phyloP scores from a whole-genome alignment of 2,113 vertebrate species.

The Pyxicephalus adspersus region DNA sequence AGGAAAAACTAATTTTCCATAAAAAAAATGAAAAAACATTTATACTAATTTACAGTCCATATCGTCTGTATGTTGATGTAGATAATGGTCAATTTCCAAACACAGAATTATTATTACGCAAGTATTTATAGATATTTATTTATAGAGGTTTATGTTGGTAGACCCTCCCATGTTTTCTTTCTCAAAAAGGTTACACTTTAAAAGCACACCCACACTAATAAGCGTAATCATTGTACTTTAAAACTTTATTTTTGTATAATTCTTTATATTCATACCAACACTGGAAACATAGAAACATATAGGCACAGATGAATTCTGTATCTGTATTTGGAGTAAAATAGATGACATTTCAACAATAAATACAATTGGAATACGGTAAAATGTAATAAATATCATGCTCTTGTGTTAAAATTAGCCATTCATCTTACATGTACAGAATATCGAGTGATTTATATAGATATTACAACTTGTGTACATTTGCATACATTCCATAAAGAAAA shows the following conservation, averaged over 20 bases:
- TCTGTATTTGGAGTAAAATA: constrained; percentile 66
- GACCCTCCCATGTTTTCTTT: no score
- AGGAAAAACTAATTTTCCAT: no score
- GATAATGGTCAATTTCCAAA: no score
- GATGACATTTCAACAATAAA: constrained; percentile 59
- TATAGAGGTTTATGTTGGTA: no score
- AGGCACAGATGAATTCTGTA: constrained; percentile 66
- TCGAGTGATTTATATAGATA: constrained; percentile 44
- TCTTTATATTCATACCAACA: constrained; percentile 64
- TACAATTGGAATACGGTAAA: constrained; percentile 59
- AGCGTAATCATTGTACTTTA: constrained; percentile 54
- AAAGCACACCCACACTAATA: no score
- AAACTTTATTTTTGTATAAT: constrained; percentile 70
- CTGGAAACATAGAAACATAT: constrained; percentile 68
- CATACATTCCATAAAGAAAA: constrained; percentile 61
- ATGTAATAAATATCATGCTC: constrained; percentile 49
- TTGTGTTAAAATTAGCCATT: constrained; percentile 28
- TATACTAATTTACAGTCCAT: no score
- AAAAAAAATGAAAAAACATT: no score
- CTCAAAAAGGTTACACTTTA: no score
- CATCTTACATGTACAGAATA: constrained; percentile 36
- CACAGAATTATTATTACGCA: no score
- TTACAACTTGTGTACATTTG: constrained; percentile 57
- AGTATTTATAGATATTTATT: no score
- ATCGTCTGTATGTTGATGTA: no score